phyloP scores from a whole-genome alignment of 2,113 vertebrate genomes.

The Istiophorus platypterus region DNA sequence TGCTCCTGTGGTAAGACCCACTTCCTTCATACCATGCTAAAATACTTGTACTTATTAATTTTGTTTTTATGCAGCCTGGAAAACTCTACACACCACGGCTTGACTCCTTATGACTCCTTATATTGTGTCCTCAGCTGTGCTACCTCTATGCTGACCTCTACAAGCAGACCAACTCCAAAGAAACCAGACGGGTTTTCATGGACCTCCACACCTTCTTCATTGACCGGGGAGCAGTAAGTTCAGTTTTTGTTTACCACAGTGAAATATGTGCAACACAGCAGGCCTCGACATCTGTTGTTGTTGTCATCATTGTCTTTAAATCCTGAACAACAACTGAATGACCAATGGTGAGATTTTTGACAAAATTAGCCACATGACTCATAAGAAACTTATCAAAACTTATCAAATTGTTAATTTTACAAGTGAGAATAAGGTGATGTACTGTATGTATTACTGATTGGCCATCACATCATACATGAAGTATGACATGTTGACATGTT shows the following conservation, averaged over 20 bases:
- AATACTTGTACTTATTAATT: background rate
- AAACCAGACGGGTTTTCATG: constrained; percentile 94
- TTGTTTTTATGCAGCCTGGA: background rate
- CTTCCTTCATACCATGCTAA: background rate
- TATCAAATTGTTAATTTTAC: background rate
- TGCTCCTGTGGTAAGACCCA: constrained; percentile 89
- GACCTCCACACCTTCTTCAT: constrained; percentile 94
- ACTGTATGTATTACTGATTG: background rate
- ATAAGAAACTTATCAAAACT: too few relatives aligned
- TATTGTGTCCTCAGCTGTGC: constrained; percentile 87
- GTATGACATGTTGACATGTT: background rate
- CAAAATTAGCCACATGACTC: background rate
- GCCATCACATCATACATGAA: background rate
- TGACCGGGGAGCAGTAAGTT: constrained; percentile 93
- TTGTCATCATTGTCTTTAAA: background rate
- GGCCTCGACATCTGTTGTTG: background rate
- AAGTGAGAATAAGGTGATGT: background rate
- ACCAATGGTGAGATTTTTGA: background rate
- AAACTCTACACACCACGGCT: background rate
- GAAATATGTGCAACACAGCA: background rate
- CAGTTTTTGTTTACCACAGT: background rate
- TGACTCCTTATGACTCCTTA: background rate
- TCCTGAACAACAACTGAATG: background rate
- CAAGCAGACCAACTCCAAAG: constrained; percentile 98
- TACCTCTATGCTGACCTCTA: constrained; percentile 97